Evolutionary conservation across 2,113 vertebrate genomes (phyloP), one percentile per base, ranked within the genome.

Genomic region (Polypterus bichir): DNA sequence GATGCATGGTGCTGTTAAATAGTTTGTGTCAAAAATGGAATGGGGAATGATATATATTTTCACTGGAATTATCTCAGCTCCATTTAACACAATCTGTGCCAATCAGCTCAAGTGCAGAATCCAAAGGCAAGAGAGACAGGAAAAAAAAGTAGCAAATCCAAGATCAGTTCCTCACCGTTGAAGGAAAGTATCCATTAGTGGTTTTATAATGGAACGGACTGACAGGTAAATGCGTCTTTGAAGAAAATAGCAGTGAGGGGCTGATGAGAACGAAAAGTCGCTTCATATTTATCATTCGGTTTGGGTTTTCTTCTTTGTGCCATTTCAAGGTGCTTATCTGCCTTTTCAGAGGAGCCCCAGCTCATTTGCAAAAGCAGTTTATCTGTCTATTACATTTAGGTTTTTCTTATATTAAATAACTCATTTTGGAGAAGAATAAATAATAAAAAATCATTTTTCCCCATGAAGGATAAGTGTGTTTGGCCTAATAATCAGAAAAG

Each of bases 11-110:
- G 80, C 79, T 86, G 86, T 80, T 84, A 82, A 87, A 87, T 81
- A 79, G 76, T 81, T 78, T 76, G 76, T 84, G 72, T 80, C 82
- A 86, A 79, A 72, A 78, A 79, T 62, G 65, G 79, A 85, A 86
- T 62, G 73, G 76, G 81, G 79, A 83, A 75, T 81, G 76, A 87
- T 88, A 86, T 78, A 66, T 71, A 74, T 78, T 71, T 81, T 82
- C 77, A 80, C 74, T 78, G 76, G 85, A 86, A 91, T 90, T 92
- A 86, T 81, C 83, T 82, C 87, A 87, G 90, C 83, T 71, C 88
- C 85, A 91, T 95, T 94, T 90, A 94, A 83, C 88, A 84, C 90
- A 89, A 92, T 89, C 87, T 89, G 86, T 73, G 81, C 74, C 84
- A 86, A 85, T 85, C 85, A 66, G 74, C 64, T 75, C 74, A 79